Base-by-base conservation (phyloP, 1,140 invertebrate genomes). In the Heterodera carotae region DNA sequence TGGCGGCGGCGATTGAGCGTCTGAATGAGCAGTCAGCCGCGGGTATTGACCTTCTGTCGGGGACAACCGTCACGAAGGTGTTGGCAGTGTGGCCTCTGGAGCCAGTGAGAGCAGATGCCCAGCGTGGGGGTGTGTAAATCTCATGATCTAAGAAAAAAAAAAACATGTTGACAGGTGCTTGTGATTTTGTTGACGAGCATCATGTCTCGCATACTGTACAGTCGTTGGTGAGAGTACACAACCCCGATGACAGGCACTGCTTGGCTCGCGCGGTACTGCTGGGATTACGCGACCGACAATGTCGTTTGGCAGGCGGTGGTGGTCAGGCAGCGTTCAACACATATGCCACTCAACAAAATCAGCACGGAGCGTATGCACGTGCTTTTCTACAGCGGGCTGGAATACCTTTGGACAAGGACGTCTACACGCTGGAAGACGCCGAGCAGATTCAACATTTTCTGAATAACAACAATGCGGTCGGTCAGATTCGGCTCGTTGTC, bases 1-100 rank as follows among this genome's bases (percentile, higher is more conserved):
- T 69, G 7, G 68, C 68, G 2, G 68, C 68, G 3, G 68, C 68
- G 27, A 69, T 69, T 39, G 68, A 69, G 33, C 31, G 68, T 12
- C 29, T 69, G 12, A 69, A 69, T 15, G 68, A 69, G 10, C 39
- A 48, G 12, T 69, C 68, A 12, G 25, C 25, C 6, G 68, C 68
- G 2, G 68, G 68, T 10, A 69, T 69, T 39, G 68, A 69, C 29
- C 15, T 69, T 0, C 15, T 69, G 27, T 10, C 27, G 25, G 68
- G 68, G 8, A 69, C 29, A 10, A 69, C 68, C 2, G 18, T 3
- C 10, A 69, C 68, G 5, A 69, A 69, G 15, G 68, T 69, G 25
- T 12, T 69, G 1, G 68, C 33, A 3, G 68, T 69, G 12, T 69
- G 68, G 68, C 68, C 68, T 3, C 31, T 34, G 29, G 68, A 29